phyloP scores from a whole-genome alignment of 2,797 vertebrate genomes.

The Pempheris klunzingeri region DNA sequence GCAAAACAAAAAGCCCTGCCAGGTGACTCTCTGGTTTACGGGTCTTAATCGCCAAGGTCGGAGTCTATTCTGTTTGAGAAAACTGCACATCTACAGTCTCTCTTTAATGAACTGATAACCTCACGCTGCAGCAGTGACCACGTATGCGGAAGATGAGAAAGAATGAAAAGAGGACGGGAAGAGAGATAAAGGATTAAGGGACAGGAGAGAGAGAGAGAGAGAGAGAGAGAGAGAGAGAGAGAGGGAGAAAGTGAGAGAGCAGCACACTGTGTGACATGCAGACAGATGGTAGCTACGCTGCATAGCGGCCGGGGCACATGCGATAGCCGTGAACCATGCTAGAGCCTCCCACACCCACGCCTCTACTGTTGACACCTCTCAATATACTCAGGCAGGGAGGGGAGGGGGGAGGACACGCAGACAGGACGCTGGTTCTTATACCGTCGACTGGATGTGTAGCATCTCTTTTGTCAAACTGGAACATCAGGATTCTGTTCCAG shows the following conservation, averaged over 20 bases:
- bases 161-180: slow-evolving; percentile 41
- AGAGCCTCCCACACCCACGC: slow-evolving; percentile 75
- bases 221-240: slow-evolving; percentile 14
- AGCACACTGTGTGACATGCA: slow-evolving; percentile 66
- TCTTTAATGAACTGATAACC: slow-evolving; percentile 50
- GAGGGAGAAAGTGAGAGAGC: slow-evolving; percentile 63
- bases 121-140: slow-evolving; percentile 14
- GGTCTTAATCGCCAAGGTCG: slow-evolving; percentile 37
- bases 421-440: slow-evolving; percentile 21
- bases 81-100: slow-evolving; percentile 20
- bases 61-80: slow-evolving; percentile 12
- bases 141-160: slow-evolving; percentile 28
- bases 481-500: neutral
- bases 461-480: neutral
- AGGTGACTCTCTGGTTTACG: neutral
- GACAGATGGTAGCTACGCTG: slow-evolving; percentile 80
- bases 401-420: neutral
- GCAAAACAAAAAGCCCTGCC: neutral
- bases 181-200: slow-evolving; percentile 40
- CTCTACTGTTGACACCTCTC: slow-evolving; percentile 78
- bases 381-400: slow-evolving; percentile 42
- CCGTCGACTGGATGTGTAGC: neutral
- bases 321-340: slow-evolving; percentile 79
- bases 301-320: slow-evolving; percentile 69
- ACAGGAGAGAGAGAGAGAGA: slow-evolving; percentile 37